Percentiles rank a stretch among this genome's conserved stretches.
Evolutionary conservation across 2,797 vertebrate species (phyloP).

Genomic region (Scleropages formosus): DNA sequence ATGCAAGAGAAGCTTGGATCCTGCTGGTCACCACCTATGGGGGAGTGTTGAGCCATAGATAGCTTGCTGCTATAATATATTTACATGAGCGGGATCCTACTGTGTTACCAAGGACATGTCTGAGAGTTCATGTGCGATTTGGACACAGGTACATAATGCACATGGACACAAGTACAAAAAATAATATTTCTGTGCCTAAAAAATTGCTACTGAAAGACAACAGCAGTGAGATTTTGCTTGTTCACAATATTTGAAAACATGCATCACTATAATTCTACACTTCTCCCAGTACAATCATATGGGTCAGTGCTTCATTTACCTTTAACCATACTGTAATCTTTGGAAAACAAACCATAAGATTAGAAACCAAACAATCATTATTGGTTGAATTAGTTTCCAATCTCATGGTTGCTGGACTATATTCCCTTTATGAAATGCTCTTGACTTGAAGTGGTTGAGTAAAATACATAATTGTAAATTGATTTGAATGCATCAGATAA

Average conservation of each 20-base stretch:
- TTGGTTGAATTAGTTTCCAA: too few relatives aligned
- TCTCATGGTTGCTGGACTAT: too few relatives aligned
- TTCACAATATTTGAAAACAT: background rate
- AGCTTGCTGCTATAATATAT: slow-evolving; percentile 24
- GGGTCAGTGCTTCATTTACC: too few relatives aligned
- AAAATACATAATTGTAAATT: too few relatives aligned
- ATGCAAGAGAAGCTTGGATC: slow-evolving; percentile 9
- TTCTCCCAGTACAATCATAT: too few relatives aligned
- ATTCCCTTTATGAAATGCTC: too few relatives aligned
- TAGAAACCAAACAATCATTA: too few relatives aligned
- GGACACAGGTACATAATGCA: background rate
- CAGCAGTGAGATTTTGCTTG: background rate
- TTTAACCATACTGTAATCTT: too few relatives aligned
- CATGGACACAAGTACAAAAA: background rate
- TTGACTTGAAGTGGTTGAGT: too few relatives aligned
- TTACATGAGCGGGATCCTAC: slow-evolving; percentile 22
- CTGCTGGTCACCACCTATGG: slow-evolving; percentile 17
- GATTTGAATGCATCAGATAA: too few relatives aligned
- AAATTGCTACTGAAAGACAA: background rate
- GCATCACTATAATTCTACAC: background rate
- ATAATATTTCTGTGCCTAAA: background rate
- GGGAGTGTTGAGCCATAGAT: slow-evolving; percentile 28
- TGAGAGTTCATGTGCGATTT: background rate
- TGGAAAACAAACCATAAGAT: too few relatives aligned
- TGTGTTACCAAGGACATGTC: slow-evolving; percentile 17